A percentile compares a stretch with the other conserved stretches of the same genome.
These are phyloP conservation scores for Scolopax mira DNA, from an alignment of 2,113 vertebrate genomes.

Conservation along the genomic window DNA sequence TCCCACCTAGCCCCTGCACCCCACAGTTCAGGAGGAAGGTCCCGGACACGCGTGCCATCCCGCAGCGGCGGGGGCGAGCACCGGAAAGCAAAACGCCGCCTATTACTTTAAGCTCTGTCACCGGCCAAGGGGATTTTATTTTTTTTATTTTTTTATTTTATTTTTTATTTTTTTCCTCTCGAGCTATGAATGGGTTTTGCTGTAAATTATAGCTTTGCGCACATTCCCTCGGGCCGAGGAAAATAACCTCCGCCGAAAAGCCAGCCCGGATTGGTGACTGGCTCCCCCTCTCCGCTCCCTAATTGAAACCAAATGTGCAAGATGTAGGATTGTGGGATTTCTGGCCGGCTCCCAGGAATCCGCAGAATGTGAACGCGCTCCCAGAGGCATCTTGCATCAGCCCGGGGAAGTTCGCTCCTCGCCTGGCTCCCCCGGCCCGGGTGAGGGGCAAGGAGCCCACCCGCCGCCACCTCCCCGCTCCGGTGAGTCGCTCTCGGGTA, in stretches of 20 bases:
- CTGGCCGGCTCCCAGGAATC: slow-evolving; percentile 83
- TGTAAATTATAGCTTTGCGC: slow-evolving; percentile 76
- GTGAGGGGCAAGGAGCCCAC: slow-evolving; percentile 15
- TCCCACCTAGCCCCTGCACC: fast-evolving
- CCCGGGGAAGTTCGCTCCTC: slow-evolving; percentile 71
- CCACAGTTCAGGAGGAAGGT: background rate
- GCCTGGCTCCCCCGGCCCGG: slow-evolving; percentile 54
- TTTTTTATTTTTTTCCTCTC: background rate
- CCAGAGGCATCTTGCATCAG: slow-evolving; percentile 87
- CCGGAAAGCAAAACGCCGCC: background rate
- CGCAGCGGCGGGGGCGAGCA: fast-evolving
- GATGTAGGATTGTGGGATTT: slow-evolving; percentile 89
- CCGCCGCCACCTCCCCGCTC: background rate
- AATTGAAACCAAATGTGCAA: slow-evolving; percentile 95
- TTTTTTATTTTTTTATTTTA: background rate
- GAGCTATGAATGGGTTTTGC: slow-evolving; percentile 75
- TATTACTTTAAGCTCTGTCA: slow-evolving; percentile 51
- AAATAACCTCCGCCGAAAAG: slow-evolving; percentile 77
- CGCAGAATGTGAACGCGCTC: slow-evolving; percentile 81
- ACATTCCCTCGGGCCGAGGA: slow-evolving; percentile 71
- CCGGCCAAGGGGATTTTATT: background rate
- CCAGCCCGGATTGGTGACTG: slow-evolving; percentile 76
- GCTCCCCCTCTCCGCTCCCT: slow-evolving; percentile 71
- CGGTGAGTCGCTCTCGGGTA: background rate
- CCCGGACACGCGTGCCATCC: fast-evolving